Base-by-base conservation (phyloP, 2,888 invertebrate genomes). In the Bunonema sp. region DNA sequence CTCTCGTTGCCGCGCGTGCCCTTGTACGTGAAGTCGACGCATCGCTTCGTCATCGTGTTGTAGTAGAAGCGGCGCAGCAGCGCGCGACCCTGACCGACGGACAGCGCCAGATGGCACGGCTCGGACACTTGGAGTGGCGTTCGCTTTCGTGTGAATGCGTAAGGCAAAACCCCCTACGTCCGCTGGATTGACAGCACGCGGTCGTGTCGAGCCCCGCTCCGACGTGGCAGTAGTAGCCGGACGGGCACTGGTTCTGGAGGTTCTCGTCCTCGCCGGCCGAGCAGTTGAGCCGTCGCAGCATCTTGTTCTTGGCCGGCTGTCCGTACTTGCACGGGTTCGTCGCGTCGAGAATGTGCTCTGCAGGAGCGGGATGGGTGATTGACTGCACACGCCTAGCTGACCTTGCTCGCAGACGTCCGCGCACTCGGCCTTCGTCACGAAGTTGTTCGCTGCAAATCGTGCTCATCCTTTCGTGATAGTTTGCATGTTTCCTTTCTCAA, bases 1-100 rank as follows among this genome's bases (percentile, higher is more conserved):
- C n/a, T 65, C 45, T 65, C 64, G 44, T 65, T 65, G 44, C 65
- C 65, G 20, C 52, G 53, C 26, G 49, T 54, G 28, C 63, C 54
- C 32, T 46, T 50, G 46, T 63, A 64, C 19, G 54, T 41, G 46
- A 65, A 65, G 35, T 66, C 62, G 8, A 51, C 53, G 37, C 65
- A 65, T 34, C 53, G 45, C 35, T 57, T 54, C 15, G 59, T 51
- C 41, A 61, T 49, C 3, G 58, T 57, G 41, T 65, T 61, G 54
- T 61, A 65, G 49, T 60, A 62, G 46, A 50, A 64, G 37, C 57
- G 39, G 24, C 50, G 46, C 12, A 65, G 45, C 8, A 50, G 43
- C 19, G 54, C 52, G 29, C 44, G 47, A 31, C 65, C 65, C 32
- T 57, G 52, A 7, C 65, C 65, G 4, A 55, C 44, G 36, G 54